Conservation (phyloP, 2,888 invertebrate genomes). For the Arctia plantaginis region DNA sequence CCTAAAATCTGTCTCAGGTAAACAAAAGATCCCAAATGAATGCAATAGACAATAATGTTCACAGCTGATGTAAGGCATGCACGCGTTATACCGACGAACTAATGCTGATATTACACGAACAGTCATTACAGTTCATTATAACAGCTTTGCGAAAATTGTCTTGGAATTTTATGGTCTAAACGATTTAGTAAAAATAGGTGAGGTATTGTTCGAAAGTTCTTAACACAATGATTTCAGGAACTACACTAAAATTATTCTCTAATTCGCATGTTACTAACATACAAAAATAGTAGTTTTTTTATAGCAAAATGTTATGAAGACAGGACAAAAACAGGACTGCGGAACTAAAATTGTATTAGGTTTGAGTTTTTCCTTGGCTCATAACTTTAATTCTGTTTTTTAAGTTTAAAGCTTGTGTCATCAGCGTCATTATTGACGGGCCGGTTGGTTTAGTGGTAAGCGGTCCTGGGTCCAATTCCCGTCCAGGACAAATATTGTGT, state of each 20-base stretch:
- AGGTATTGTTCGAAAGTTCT: not conserved
- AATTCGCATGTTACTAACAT: too few species aligned
- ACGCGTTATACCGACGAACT: not conserved
- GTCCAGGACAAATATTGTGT: too few species aligned
- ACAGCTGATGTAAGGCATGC: not conserved
- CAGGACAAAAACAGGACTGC: too few species aligned
- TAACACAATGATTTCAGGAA: not conserved
- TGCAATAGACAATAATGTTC: slow-evolving; percentile 1
- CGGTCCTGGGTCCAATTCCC: too few species aligned
- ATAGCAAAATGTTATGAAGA: not conserved
- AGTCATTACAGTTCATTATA: not conserved
- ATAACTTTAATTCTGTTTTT: too few species aligned
- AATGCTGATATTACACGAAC: slow-evolving; percentile 1
- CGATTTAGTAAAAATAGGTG: not conserved
- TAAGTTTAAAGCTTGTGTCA: too few species aligned
- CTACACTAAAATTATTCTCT: not conserved
- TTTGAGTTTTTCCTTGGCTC: too few species aligned
- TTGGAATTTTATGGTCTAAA: not conserved
- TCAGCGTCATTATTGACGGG: too few species aligned
- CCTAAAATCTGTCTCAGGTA: not conserved
- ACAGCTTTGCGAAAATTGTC: slow-evolving; percentile 1
- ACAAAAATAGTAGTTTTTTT: not conserved
- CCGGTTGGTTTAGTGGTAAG: too few species aligned
- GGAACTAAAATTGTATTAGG: too few species aligned
- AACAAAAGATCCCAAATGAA: not conserved